These are phyloP conservation scores for Schlechtendalia chinensis DNA, from an alignment of 1,140 invertebrate species.

Conservation along the genomic window DNA sequence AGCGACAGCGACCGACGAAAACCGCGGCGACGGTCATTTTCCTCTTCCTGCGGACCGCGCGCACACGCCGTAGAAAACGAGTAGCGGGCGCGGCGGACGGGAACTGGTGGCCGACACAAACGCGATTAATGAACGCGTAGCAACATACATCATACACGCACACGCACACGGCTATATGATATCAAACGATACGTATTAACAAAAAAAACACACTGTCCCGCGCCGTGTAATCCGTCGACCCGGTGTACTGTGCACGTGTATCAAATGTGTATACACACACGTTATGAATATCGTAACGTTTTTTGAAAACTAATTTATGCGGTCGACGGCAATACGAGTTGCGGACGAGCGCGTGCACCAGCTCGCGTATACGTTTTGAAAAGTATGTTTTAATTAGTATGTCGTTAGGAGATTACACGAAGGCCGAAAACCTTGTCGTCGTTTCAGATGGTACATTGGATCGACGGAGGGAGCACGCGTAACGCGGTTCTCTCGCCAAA, in stretches of 20 bases:
- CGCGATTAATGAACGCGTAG: too few species aligned
- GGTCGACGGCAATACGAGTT: not conserved
- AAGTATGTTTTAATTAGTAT: constrained; percentile 31
- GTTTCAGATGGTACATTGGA: not conserved
- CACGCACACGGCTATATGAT: too few species aligned
- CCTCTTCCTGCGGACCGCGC: too few species aligned
- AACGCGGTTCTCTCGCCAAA: too few species aligned
- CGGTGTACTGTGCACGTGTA: not conserved
- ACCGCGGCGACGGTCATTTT: too few species aligned
- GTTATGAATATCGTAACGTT: constrained; percentile 14
- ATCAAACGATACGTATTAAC: not conserved
- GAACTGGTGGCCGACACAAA: too few species aligned
- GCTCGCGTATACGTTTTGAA: not conserved
- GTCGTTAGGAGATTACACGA: not conserved
- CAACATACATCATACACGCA: too few species aligned
- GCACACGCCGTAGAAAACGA: too few species aligned
- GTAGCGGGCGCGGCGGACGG: too few species aligned
- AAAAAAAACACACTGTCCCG: not conserved
- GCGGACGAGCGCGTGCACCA: not conserved
- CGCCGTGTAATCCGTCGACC: not conserved
- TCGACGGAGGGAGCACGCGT: too few species aligned
- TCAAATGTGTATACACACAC: too few species aligned
- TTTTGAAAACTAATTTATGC: constrained; percentile 24
- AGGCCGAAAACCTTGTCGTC: not conserved
- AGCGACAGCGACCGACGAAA: too few species aligned